A percentile compares a stretch with the other conserved stretches of the same genome.
phyloP scores from a whole-genome alignment of 2,888 invertebrate genomes.

The Reticulitermes lucifugus region DNA sequence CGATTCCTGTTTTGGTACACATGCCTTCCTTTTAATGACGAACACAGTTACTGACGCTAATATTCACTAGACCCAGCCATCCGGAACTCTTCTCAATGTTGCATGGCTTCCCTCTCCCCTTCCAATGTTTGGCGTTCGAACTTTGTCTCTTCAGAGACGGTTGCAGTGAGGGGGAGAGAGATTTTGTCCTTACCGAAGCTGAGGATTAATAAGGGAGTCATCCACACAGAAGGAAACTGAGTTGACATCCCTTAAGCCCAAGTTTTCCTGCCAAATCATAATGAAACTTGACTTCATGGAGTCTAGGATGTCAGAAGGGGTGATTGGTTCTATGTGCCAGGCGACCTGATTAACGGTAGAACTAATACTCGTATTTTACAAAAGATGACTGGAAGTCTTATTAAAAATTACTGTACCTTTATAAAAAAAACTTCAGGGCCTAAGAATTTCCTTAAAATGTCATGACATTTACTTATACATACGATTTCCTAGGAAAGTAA shows the following conservation, averaged over 20 bases:
- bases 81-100: conserved; percentile 2
- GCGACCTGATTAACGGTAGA: not conserved
- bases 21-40: not conserved
- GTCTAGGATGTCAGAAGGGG: not conserved
- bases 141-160: not conserved
- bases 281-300: not conserved
- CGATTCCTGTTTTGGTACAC: not conserved
- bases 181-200: not conserved
- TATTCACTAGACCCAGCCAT: not conserved
- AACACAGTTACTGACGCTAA: not conserved
- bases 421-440: too few species aligned
- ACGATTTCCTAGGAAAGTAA: too few species aligned
- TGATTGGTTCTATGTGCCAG: not conserved
- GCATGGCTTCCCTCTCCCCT: not conserved
- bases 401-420: not conserved
- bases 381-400: not conserved
- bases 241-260: conserved; percentile 9
- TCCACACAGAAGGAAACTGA: conserved; percentile 6
- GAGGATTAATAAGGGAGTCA: conserved; percentile 3
- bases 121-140: not conserved
- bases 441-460: too few species aligned
- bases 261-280: not conserved
- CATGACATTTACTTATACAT: too few species aligned
- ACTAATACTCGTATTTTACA: not conserved
- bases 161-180: not conserved